Conservation (phyloP, 2,113 vertebrate species). For the Salvelinus sp. region DNA sequence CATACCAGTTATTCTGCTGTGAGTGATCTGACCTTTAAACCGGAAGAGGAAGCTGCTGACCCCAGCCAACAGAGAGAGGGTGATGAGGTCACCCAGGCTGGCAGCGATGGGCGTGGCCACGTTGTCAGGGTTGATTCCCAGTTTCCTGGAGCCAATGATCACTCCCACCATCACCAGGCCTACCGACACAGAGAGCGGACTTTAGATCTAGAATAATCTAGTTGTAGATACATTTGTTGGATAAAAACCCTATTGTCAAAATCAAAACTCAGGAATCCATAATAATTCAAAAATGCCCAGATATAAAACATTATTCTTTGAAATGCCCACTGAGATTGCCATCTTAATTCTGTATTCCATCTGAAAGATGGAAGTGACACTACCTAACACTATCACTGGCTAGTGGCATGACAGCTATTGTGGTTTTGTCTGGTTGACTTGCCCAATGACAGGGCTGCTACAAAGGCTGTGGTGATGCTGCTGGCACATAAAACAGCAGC, state of each 20-base stretch:
- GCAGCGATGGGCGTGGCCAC: conserved; percentile 91
- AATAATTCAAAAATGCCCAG: no score
- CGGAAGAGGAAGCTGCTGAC: conserved; percentile 83
- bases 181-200: conserved; percentile 38
- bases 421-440: conserved; percentile 8
- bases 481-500: conserved; percentile 85
- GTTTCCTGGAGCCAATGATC: conserved; percentile 82
- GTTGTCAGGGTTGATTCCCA: conserved; percentile 93
- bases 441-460: conserved; percentile 86
- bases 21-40: conserved; percentile 77
- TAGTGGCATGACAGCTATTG: not conserved
- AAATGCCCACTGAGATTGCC: no score
- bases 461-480: conserved; percentile 85
- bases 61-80: conserved; percentile 83
- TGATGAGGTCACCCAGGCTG: conserved; percentile 89
- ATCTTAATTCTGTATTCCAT: no score
- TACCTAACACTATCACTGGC: not conserved
- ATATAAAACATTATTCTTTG: no score
- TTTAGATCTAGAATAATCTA: no score
- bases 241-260: no score
- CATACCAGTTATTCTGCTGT: no score
- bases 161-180: conserved; percentile 88
- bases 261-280: no score
- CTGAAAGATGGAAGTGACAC: no score
- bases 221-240: no score